Conservation (phyloP, 2,113 vertebrate genomes). For the Pipra filicauda region DNA sequence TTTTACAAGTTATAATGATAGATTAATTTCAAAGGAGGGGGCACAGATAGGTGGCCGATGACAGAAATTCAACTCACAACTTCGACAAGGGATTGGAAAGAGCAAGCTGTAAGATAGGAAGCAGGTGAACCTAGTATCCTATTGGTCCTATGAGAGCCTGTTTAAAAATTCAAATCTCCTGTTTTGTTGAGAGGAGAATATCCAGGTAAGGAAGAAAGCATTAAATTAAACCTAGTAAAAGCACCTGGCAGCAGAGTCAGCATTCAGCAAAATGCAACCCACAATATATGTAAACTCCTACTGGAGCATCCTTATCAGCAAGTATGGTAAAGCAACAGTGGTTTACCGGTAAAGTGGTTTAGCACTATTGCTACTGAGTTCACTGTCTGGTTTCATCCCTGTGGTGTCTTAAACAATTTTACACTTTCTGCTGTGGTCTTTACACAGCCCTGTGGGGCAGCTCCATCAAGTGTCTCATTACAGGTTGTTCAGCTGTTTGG, state of each 20-base stretch:
- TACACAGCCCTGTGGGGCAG: conserved; percentile 36
- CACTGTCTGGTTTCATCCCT: conserved; percentile 35
- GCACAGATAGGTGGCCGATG: neutral
- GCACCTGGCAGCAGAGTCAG: neutral
- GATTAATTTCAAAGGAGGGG: neutral
- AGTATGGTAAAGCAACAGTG: neutral
- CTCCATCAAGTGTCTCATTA: conserved; percentile 22
- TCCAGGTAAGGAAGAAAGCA: neutral
- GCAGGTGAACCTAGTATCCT: neutral
- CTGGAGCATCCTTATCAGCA: neutral
- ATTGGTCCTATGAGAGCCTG: neutral
- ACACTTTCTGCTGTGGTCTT: conserved; percentile 40
- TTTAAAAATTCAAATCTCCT: neutral
- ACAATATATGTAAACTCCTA: neutral
- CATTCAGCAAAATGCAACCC: neutral
- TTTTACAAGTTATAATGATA: neutral
- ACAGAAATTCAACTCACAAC: neutral
- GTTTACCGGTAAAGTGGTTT: conserved; percentile 2
- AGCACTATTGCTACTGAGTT: neutral
- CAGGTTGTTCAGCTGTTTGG: conserved; percentile 2
- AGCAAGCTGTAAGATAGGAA: neutral
- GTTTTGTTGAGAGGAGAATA: neutral
- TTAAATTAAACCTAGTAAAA: neutral
- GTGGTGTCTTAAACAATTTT: conserved; percentile 33
- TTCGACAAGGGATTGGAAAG: neutral